Percentiles rank a stretch among this genome's conserved stretches.
Evolutionary conservation across 2,888 invertebrate genomes (phyloP).

Genomic region (Archaeoteleia sp.): DNA sequence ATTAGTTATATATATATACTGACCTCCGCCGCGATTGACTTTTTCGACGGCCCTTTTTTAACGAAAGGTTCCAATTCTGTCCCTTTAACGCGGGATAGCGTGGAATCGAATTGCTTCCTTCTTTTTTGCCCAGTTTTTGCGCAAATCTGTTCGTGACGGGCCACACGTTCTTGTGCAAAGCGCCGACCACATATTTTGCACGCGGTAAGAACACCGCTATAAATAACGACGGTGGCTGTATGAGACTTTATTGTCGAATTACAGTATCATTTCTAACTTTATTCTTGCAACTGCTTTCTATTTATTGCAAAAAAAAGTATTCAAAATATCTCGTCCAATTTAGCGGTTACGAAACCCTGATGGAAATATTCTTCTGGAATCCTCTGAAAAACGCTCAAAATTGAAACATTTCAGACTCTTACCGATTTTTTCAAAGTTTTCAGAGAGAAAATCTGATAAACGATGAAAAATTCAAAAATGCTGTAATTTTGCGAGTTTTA

Average conservation of each 20-base stretch:
- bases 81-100: constrained; percentile 91
- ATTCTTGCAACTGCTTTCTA: constrained; percentile 22
- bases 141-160: constrained; percentile 91
- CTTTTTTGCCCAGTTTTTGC: constrained; percentile 85
- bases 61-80: constrained; percentile 90
- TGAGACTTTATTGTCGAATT: constrained; percentile 39
- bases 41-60: constrained; percentile 70
- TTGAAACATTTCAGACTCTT: too few relatives aligned
- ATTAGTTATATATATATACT: too few relatives aligned
- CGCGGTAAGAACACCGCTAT: constrained; percentile 74
- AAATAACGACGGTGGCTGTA: constrained; percentile 42
- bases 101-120: constrained; percentile 92
- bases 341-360: too few relatives aligned
- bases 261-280: constrained; percentile 32
- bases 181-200: constrained; percentile 87
- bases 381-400: too few relatives aligned
- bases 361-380: too few relatives aligned
- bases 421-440: too few relatives aligned
- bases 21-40: constrained; percentile 15
- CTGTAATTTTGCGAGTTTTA: too few relatives aligned
- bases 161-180: constrained; percentile 88
- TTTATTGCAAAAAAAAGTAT: constrained; percentile 18
- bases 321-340: too few relatives aligned
- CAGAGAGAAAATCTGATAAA: too few relatives aligned
- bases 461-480: too few relatives aligned